phyloP scores from a whole-genome alignment of 2,797 vertebrate species.

The Acanthurus leucopareius region DNA sequence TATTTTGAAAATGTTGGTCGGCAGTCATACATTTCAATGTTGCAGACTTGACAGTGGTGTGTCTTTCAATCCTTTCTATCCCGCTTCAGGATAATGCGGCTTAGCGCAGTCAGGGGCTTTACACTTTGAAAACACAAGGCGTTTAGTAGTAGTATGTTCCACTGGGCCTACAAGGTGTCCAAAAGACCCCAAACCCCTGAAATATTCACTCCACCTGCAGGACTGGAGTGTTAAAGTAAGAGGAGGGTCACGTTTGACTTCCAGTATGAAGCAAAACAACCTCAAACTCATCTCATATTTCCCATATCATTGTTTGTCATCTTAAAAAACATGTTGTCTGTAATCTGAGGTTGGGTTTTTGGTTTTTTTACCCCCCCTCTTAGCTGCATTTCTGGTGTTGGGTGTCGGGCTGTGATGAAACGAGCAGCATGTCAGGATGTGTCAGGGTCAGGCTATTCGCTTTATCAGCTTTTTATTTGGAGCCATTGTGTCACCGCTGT shows the following conservation, averaged over 20 bases:
- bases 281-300: neutral
- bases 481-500: slow-evolving; percentile 46
- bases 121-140: slow-evolving; percentile 58
- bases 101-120: slow-evolving; percentile 74
- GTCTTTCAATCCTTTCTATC: slow-evolving; percentile 70
- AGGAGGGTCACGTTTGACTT: neutral
- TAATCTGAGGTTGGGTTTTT: neutral
- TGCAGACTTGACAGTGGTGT: slow-evolving; percentile 21
- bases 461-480: slow-evolving; percentile 65
- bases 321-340: neutral
- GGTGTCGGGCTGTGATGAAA: slow-evolving; percentile 14
- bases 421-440: slow-evolving; percentile 47
- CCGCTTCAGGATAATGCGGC: slow-evolving; percentile 82
- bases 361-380: too few species aligned
- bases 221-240: neutral
- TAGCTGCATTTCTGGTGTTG: neutral
- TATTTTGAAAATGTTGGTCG: slow-evolving; percentile 39
- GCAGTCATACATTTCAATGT: neutral
- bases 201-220: neutral
- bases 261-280: neutral
- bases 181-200: neutral
- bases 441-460: slow-evolving; percentile 59
- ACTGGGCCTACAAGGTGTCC: neutral
- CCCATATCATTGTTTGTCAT: neutral
- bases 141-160: neutral